Evolutionary conservation across 2,888 invertebrate species (phyloP), one percentile per base, ranked within the genome.

Genomic region (Pammene fasciana): DNA sequence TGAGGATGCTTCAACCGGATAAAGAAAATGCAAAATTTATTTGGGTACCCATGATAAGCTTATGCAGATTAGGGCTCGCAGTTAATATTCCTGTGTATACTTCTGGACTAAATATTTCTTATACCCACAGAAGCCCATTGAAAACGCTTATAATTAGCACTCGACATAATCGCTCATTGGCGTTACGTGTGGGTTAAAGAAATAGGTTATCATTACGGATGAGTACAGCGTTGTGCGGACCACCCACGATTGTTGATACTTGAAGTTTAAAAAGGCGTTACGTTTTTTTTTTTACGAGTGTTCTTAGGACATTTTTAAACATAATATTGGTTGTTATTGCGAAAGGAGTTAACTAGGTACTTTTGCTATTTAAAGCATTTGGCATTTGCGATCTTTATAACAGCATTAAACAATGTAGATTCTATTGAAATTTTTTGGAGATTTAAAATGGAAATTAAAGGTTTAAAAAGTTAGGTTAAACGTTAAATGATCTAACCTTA

Each of bases 151-250:
- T 70, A 59, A 70, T 70, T 65, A 70, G 65, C 65, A 59, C 56
- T 57, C 36, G 41, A 45, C 46, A 54, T 70, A 68, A 70, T 65
- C 59, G 65, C 59, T 50, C 68, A 65, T 46, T 65, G 62, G 59
- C 65, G 36, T 65, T 59, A 70, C 65, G 70, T 65, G 68, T 65
- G 70, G 65, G 65, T 65, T 70, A 70, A 68, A 55, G 65, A 54
- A 65, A 46, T 60, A 41, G 65, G 68, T 59, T 65, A 64, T 68
- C 65, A 68, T 70, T 54, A 68, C 70, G 34, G 34, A 62, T 64
- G 54, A 65, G 65, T 52, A 54, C 62, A 50, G 34, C 65, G 50
- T 65, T 65, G 64, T 70, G 43, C 7, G 54, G 70, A 70, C 70
- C 70, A 70, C 70, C 70, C 65, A 70, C 65, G 52, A 9, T 60